Base-by-base conservation (phyloP, 1,140 invertebrate genomes). In the Achatina immaculata region DNA sequence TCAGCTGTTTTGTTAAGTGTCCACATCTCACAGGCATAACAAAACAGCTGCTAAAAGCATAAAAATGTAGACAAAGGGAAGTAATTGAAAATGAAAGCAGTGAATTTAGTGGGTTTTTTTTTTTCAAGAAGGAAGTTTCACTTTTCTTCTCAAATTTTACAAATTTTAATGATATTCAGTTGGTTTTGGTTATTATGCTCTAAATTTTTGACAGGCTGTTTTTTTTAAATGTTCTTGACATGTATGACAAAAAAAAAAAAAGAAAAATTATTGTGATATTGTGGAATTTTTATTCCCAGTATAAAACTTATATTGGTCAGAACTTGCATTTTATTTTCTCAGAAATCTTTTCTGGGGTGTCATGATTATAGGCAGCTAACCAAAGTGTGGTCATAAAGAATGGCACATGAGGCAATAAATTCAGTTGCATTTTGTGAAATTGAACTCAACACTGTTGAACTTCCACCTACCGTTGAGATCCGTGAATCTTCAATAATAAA, bases 381-480 rank as follows among this genome's bases (percentile, higher is more conserved):
- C 11, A n/a, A 1, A 51, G 31, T 1, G 14, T 24, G 28, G n/a
- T 51, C 45, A 19, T 34, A 1, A 43, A 4, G 0, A 78, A 14
- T 14, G 19, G 11, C 55, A 19, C 19, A 38, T 38, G 16, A 21
- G 7, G 45, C 65, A 66, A 38, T 68, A 3, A 65, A 21, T 9
- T 7, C 45, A 55, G 1, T 14, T 31, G 42, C 4, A 31, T 21
- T 55, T 38, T 19, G 28, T 16, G n/a, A 38, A 28, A 55, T 43
- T 40, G 66, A 80, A 72, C 3, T 68, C 11, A 78, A 78, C 43
- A 78, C 76, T 31, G 68, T 80, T n/a, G 78, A 80, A 45, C 68
- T 80, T 24, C 78, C 78, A 24, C 48, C 78, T 34, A 55, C 43
- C 14, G 48, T 80, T 51, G 78, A 80, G 36, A 80, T 80, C n/a